Conservation (phyloP, 1,140 invertebrate genomes). For the Pinna nobilis region DNA sequence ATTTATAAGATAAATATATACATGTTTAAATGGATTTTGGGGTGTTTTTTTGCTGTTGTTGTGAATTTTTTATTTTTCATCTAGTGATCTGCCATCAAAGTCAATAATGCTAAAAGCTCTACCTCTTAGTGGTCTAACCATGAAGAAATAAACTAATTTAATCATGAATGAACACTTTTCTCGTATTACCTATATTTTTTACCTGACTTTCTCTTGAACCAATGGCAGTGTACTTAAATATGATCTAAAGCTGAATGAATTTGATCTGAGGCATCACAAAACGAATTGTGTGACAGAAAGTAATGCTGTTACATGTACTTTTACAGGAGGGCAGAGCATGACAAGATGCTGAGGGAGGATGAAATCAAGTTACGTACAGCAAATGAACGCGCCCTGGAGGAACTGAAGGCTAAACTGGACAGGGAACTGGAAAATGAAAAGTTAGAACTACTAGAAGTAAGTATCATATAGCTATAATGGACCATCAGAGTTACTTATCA, state of each 20-base stretch:
- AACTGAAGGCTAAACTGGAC: constrained; percentile 51
- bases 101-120: too few relatives aligned
- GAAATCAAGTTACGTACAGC: constrained; percentile 45
- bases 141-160: background rate
- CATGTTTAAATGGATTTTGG: too few relatives aligned
- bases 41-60: too few relatives aligned
- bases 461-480: background rate
- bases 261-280: background rate
- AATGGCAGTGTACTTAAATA: background rate
- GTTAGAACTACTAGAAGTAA: constrained; percentile 60
- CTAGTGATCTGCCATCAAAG: too few relatives aligned
- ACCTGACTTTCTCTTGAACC: background rate
- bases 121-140: too few relatives aligned
- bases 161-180: background rate
- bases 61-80: too few relatives aligned
- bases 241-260: background rate
- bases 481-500: background rate
- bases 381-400: constrained; percentile 53
- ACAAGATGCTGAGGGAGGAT: constrained; percentile 46
- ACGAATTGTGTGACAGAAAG: too few relatives aligned
- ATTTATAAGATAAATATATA: too few relatives aligned
- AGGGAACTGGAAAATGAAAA: constrained; percentile 61
- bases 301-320: background rate
- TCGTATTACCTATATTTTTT: background rate
- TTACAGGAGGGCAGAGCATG: constrained; percentile 46